phyloP scores from a whole-genome alignment of 2,888 invertebrate species.

The Trissonchulus sp. region DNA sequence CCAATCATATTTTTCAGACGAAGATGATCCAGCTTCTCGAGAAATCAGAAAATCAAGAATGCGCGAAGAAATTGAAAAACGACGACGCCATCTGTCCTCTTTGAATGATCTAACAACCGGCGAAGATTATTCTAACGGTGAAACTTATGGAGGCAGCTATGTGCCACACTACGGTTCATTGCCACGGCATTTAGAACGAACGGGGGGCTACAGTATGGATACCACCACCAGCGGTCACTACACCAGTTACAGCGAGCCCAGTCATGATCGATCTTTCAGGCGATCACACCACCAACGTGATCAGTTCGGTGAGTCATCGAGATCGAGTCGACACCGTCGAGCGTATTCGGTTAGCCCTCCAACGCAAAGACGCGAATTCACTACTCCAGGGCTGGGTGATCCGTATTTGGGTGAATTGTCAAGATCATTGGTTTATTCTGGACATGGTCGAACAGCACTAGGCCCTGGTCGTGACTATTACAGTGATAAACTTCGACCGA shows the following conservation, averaged over 20 bases:
- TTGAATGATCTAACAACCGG: constrained; percentile 31
- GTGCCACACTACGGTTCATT: constrained; percentile 46
- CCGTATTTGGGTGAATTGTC: not conserved
- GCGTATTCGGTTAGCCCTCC: constrained; percentile 1
- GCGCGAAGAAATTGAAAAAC: constrained; percentile 60
- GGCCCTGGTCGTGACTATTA: too few relatives aligned
- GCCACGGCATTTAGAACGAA: constrained; percentile 37
- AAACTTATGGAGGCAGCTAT: too few relatives aligned
- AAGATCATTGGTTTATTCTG: not conserved
- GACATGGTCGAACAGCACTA: too few relatives aligned
- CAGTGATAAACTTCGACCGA: not conserved
- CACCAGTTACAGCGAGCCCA: not conserved
- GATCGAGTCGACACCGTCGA: too few relatives aligned
- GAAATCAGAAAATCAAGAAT: constrained; percentile 62
- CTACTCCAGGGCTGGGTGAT: too few relatives aligned
- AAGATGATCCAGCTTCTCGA: constrained; percentile 58
- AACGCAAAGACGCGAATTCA: too few relatives aligned
- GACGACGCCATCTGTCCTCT: constrained; percentile 60
- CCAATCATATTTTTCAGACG: constrained; percentile 50
- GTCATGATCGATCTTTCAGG: too few relatives aligned
- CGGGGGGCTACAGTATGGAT: not conserved
- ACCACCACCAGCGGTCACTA: not conserved
- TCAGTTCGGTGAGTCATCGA: too few relatives aligned
- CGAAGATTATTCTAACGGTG: constrained; percentile 41
- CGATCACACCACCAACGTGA: too few relatives aligned